Conservation (phyloP, 2,888 invertebrate species). For the Dinocampus coccinellae region DNA sequence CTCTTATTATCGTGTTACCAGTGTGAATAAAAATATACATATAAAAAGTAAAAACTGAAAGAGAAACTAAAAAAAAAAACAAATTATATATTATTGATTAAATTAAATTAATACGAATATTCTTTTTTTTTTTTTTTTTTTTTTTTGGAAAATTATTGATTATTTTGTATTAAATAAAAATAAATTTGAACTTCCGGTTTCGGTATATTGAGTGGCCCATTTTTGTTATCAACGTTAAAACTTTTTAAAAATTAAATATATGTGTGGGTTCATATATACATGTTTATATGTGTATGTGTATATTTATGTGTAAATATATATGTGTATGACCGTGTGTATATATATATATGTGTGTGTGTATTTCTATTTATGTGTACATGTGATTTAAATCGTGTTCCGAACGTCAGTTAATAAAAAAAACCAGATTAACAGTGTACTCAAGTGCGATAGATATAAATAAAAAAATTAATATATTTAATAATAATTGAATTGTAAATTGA, state of each 20-base stretch:
- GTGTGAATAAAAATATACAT: constrained; percentile 14
- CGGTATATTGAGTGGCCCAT: constrained; percentile 51
- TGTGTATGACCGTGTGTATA: no score
- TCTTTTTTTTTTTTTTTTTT: no score
- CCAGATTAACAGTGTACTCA: constrained; percentile 11
- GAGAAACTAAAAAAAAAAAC: no score
- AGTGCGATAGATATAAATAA: neutral
- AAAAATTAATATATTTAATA: constrained; percentile 33
- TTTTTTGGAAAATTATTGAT: constrained; percentile 2
- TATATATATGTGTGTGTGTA: neutral
- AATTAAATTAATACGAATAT: neutral
- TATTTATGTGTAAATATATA: no score
- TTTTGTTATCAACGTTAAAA: constrained; percentile 55
- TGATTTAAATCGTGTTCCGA: neutral
- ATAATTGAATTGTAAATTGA: neutral
- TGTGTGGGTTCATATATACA: no score
- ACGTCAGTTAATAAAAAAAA: neutral
- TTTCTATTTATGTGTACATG: neutral
- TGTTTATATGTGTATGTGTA: neutral
- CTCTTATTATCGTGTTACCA: constrained; percentile 4
- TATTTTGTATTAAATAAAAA: neutral
- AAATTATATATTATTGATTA: neutral
- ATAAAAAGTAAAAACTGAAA: constrained; percentile 24
- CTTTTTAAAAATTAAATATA: neutral
- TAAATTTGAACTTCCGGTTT: constrained; percentile 16